Conservation (phyloP, 1,140 invertebrate genomes). For the Frieseomelitta varia region DNA sequence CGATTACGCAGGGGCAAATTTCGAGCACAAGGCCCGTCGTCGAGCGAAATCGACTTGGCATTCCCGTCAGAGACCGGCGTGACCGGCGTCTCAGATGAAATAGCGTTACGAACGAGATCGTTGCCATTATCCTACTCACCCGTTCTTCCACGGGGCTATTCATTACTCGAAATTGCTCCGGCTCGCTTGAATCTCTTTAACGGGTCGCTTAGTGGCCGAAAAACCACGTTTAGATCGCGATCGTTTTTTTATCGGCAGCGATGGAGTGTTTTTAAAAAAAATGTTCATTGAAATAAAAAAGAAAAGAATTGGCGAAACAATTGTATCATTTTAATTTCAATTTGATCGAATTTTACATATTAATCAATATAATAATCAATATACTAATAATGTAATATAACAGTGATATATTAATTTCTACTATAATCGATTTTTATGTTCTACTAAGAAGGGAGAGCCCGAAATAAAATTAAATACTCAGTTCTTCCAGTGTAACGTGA, state of each 20-base stretch:
- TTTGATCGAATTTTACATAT: too few species aligned
- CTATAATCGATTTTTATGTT: too few species aligned
- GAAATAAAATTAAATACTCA: too few species aligned
- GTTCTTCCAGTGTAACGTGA: too few species aligned
- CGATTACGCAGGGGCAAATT: background rate
- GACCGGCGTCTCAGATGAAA: slow-evolving; percentile 17
- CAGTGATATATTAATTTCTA: too few species aligned
- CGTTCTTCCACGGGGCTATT: background rate
- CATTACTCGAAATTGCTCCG: background rate
- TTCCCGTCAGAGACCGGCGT: background rate
- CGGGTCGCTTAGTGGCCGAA: background rate
- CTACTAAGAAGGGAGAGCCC: too few species aligned
- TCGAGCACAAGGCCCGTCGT: background rate
- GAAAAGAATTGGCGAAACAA: too few species aligned
- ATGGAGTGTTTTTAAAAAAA: background rate
- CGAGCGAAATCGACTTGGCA: background rate
- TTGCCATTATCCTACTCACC: background rate
- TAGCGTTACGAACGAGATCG: background rate
- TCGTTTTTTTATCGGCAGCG: background rate
- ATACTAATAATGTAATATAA: too few species aligned
- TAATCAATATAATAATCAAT: too few species aligned
- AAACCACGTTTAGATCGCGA: background rate
- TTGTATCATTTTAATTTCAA: too few species aligned
- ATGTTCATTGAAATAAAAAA: too few species aligned
- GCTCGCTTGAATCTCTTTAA: background rate